Base-by-base conservation (phyloP, 2,888 invertebrate species). In the Anthoptus insignis region DNA sequence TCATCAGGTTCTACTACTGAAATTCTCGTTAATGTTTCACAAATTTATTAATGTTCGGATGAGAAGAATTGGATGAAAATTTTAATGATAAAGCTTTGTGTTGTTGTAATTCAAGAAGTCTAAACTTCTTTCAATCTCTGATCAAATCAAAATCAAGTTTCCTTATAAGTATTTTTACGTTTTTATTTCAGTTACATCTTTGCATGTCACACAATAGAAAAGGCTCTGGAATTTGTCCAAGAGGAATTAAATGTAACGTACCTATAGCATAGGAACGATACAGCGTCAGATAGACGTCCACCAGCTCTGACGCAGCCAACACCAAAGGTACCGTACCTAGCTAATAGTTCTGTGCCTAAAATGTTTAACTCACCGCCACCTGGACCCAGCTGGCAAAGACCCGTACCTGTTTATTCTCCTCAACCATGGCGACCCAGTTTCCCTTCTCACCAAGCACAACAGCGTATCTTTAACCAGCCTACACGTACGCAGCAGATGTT, bases 231-330 rank as follows among this genome's bases (percentile, higher is more conserved):
- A 22, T 76, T 66, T 57, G 74, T 72, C 0, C 75, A 75, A 0
- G 76, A 75, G 19, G 75, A 76, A 39, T 1, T 70, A 2, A 76
- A 75, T 50, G 69, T 67, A 0, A 3, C 74, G 4, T 75, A 76
- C 37, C 8, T 74, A 7, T 76, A 77, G 29, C 59, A 70, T 0
- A 47, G 71, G 1, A 71, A 65, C 14, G 61, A 69, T 1, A 3
- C 42, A 14, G 3, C 32, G 2, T 32, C 32, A 11, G 11, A 32
- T 8, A 4, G 11, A 11, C 11, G 7, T 32, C 32, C 32, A 32
- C 11, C 11, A 7, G 11, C 7, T 11, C 7, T 11, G 11, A 11
- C 7, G 9, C 32, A 32, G 32, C 32, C 32, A 32, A 32, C 32
- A 32, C 32, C 32, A 32, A 32, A 32, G 32, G 32, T 32, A 32